Conservation (phyloP, 2,888 invertebrate species). For the Rhagophthalmus giganteus region DNA sequence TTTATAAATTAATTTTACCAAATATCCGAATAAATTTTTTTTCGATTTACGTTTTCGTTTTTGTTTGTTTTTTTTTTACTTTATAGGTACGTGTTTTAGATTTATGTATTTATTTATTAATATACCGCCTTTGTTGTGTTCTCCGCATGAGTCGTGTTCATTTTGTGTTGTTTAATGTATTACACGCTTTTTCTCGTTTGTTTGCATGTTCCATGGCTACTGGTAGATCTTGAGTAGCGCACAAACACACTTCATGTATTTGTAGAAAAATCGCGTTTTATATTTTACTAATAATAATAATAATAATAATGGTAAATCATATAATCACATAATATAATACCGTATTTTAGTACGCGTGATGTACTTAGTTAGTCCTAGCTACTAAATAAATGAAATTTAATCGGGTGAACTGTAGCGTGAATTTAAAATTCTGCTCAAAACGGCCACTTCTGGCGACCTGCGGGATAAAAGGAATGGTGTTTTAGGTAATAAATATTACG, state of each 20-base stretch:
- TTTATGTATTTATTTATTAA: slow-evolving; percentile 37
- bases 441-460: slow-evolving; percentile 29
- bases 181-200: slow-evolving; percentile 25
- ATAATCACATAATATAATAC: slow-evolving; percentile 46
- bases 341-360: slow-evolving; percentile 54
- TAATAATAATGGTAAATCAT: slow-evolving; percentile 24
- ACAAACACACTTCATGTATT: slow-evolving; percentile 49
- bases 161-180: slow-evolving; percentile 32
- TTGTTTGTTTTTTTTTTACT: slow-evolving; percentile 45
- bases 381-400: slow-evolving; percentile 45
- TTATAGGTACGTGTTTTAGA: too few relatives aligned
- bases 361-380: slow-evolving; percentile 49
- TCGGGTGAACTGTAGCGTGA: slow-evolving; percentile 33
- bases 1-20: slow-evolving; percentile 57
- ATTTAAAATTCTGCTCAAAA: slow-evolving; percentile 40
- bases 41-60: slow-evolving; percentile 51
- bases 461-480: slow-evolving; percentile 33
- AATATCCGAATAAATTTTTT: slow-evolving; percentile 58
- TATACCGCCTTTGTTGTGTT: slow-evolving; percentile 46
- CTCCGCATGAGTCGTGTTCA: slow-evolving; percentile 44
- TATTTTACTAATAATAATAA: slow-evolving; percentile 49
- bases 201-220: slow-evolving; percentile 52
- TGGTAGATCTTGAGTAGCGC: slow-evolving; percentile 50
- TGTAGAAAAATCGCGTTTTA: slow-evolving; percentile 51
- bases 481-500: slow-evolving; percentile 25